Conservation (phyloP, 2,113 vertebrate species). For the Dendrocopos noguchii region DNA sequence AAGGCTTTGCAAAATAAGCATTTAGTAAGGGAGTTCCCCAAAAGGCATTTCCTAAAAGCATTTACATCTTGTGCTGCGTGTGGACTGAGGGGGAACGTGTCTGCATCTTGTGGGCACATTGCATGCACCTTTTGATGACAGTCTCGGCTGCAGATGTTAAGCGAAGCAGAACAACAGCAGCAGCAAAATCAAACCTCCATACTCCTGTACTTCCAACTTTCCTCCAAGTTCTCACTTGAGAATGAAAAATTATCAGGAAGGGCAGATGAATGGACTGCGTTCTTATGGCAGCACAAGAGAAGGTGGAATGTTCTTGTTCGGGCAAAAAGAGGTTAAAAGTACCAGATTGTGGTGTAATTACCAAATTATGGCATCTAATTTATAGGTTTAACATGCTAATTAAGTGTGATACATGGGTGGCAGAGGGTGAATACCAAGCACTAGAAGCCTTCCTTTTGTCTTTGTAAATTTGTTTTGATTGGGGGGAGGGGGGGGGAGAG, state of each 20-base stretch:
- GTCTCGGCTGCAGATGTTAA: not conserved
- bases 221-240: not conserved
- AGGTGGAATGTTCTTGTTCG: fast-evolving
- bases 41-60: not conserved
- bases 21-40: too few relatives aligned
- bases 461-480: conserved; percentile 47
- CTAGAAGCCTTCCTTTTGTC: conserved; percentile 35
- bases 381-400: conserved; percentile 67
- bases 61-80: not conserved
- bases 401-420: conserved; percentile 45
- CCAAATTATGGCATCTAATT: conserved; percentile 56
- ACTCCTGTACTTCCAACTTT: not conserved
- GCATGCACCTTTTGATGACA: not conserved
- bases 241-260: not conserved
- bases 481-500: not conserved
- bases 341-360: conserved; percentile 61
- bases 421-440: conserved; percentile 42
- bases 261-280: not conserved
- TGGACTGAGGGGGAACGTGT: not conserved
- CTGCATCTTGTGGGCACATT: not conserved
- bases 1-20: too few relatives aligned
- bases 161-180: not conserved
- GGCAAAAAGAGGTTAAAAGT: conserved; percentile 56
- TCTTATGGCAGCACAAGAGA: not conserved
- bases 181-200: not conserved